Evolutionary conservation across 2,113 vertebrate species (phyloP), one percentile per base, ranked within the genome.

Genomic region (Aix galericulata): DNA sequence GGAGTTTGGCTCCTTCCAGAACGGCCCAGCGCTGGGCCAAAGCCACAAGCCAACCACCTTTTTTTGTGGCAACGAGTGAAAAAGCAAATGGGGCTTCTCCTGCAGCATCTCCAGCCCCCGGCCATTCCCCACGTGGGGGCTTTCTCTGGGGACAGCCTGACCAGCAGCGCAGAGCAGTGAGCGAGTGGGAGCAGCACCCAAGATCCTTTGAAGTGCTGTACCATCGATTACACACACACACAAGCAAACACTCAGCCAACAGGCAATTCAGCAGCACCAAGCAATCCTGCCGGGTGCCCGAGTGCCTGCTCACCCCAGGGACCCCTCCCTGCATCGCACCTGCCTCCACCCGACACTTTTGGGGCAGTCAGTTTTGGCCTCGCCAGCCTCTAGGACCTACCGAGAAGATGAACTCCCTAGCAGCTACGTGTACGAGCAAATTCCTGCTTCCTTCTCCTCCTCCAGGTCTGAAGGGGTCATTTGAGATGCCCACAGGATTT

Each of bases 1-100:
- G 69, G 76, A 66, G 66, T 48, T 90, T 64, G 89, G 80, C 92
- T 96, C 86, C 78, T 84, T 84, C 14, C 74, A 90, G 88, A 26
- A 32, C 0, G 2, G 75, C 64, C 58, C 69, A 60, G 67, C 36
- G 60, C 9, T 3, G 21, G 66, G 36, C 46, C 38, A 68, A 69
- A 88, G 73, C 94, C 93, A 81, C 23, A 34, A 78, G 77, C 55
- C 71, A 34, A n/a, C 53, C 5, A 42, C 86, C 26, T 64, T 62
- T 56, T 56, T 32, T 4, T 17, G 63, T 67, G 76, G 78, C 52
- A 22, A 6, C 0, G 10, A 66, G 83, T 1, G 36, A 26, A 20
- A 7, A 23, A 84, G 69, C 75, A 76, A 48, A 26, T 58, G 31
- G 59, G 26, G 40, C 42, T 31, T 16, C 46, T 11, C 3, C 58